These are phyloP conservation scores for Hermatobates lingyangjiaoensis DNA, from an alignment of 1,140 invertebrate genomes.

Conservation along the genomic window DNA sequence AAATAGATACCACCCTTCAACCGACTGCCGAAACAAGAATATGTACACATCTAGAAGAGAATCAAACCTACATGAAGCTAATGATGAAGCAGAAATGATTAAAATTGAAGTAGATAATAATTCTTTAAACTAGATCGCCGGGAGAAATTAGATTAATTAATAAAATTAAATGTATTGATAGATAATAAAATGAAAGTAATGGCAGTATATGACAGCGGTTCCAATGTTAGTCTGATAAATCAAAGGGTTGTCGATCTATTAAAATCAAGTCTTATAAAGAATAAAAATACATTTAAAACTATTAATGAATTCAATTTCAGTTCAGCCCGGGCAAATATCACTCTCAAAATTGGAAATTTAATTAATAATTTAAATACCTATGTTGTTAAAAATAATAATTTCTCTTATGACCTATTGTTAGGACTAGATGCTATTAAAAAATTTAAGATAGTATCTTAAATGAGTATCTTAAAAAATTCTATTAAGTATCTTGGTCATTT, in stretches of 20 bases:
- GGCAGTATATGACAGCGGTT: conserved; percentile 2
- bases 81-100: neutral
- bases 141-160: conserved; percentile 1
- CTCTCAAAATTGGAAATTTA: conserved; percentile 17
- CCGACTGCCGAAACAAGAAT: conserved; percentile 1
- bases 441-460: conserved; percentile 13
- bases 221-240: conserved; percentile 5
- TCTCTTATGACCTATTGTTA: conserved; percentile 13
- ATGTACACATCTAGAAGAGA: neutral
- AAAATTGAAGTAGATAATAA: neutral
- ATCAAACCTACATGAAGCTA: neutral
- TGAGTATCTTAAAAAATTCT: no score
- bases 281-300: conserved; percentile 1
- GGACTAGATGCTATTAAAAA: conserved; percentile 14
- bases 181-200: neutral
- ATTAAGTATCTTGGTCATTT: conserved; percentile 19
- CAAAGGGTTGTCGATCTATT: neutral
- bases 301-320: neutral
- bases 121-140: neutral
- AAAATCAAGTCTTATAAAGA: neutral
- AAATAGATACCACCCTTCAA: conserved; percentile 1
- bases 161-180: conserved; percentile 1
- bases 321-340: conserved; percentile 13
- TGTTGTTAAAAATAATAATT: conserved; percentile 13
- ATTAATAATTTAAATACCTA: conserved; percentile 10